Conservation (phyloP, 2,113 vertebrate species). For the Atherinomorus stipes region DNA sequence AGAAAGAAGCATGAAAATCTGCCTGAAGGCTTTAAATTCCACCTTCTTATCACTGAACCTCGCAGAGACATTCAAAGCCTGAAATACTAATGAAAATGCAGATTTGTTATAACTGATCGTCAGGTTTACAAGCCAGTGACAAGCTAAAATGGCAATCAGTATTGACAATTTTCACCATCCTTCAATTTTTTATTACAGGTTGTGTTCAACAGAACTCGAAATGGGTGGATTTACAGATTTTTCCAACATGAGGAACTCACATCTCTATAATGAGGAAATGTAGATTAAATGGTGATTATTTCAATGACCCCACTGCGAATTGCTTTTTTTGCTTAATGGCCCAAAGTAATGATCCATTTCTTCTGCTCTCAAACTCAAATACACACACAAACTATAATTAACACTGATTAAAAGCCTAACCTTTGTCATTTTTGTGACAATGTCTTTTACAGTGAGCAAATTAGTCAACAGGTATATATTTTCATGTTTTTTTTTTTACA, state of each 20-base stretch:
- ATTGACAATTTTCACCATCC: conserved; percentile 8
- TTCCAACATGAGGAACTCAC: conserved; percentile 10
- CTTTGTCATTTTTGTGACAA: conserved; percentile 17
- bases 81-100: conserved; percentile 37
- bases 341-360: conserved; percentile 65
- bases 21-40: conserved; percentile 15
- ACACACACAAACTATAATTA: conserved; percentile 28
- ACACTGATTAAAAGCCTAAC: conserved; percentile 47
- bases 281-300: conserved; percentile 55
- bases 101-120: conserved; percentile 35
- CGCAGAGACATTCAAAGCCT: conserved; percentile 28
- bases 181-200: conserved; percentile 33
- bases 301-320: conserved; percentile 47
- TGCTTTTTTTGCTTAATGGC: conserved; percentile 50
- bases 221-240: not conserved
- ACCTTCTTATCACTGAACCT: conserved; percentile 3
- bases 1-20: conserved; percentile 26
- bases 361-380: conserved; percentile 44
- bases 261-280: conserved; percentile 43
- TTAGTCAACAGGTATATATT: conserved; percentile 15
- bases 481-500: conserved; percentile 32
- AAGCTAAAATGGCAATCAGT: conserved; percentile 28
- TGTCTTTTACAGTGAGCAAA: conserved; percentile 19
- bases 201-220: conserved; percentile 14
- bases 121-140: conserved; percentile 26